These are phyloP conservation scores for Edolisoma coerulescens DNA, from an alignment of 2,113 vertebrate genomes.

Conservation along the genomic window DNA sequence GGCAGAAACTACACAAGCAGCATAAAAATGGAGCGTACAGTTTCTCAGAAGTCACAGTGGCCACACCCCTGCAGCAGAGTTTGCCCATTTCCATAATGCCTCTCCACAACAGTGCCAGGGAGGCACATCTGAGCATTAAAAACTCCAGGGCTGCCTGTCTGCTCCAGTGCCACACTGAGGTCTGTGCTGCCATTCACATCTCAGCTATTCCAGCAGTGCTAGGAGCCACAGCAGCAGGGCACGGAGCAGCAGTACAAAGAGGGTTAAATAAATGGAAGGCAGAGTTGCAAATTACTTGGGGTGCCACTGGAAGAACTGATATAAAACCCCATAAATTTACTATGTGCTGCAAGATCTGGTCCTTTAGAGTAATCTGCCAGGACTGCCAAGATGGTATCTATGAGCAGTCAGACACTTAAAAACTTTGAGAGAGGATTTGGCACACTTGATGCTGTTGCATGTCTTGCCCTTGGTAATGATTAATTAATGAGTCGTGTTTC, in stretches of 20 bases:
- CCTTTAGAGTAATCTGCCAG: not conserved
- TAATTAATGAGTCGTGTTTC: conserved; percentile 29
- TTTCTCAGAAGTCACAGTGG: not conserved
- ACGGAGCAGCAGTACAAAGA: accelerated
- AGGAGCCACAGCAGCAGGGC: not conserved
- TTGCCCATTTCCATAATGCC: no score
- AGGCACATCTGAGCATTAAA: accelerated
- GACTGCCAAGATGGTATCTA: not conserved
- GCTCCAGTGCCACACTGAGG: not conserved
- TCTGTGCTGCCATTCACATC: not conserved
- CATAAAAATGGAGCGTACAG: not conserved
- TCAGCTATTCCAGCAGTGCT: not conserved
- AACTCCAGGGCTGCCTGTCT: not conserved
- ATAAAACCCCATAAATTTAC: not conserved
- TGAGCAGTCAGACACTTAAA: not conserved
- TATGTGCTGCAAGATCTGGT: not conserved
- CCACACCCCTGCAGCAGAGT: accelerated
- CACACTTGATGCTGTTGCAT: not conserved
- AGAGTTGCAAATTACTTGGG: not conserved
- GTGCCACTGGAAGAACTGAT: not conserved
- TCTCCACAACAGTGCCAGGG: accelerated
- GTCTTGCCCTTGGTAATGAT: conserved; percentile 37
- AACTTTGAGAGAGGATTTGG: not conserved
- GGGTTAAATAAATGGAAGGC: not conserved
- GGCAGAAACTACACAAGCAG: not conserved